Conservation (phyloP, 1,140 invertebrate species). For the Hyles vespertilio region DNA sequence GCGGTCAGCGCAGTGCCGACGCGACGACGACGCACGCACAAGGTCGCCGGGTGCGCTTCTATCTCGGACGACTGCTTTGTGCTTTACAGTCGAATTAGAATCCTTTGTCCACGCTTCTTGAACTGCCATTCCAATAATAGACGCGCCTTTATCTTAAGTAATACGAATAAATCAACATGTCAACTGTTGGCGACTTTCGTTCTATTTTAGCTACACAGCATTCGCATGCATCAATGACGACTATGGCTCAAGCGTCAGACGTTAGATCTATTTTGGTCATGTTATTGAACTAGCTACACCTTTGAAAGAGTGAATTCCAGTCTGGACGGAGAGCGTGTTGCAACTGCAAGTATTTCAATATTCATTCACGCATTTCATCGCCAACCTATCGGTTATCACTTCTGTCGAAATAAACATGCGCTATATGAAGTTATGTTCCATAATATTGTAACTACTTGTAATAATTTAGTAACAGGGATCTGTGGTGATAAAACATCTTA, state of each 20-base stretch:
- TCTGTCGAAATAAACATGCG: too few relatives aligned
- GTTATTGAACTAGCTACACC: constrained; percentile 21
- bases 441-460: background rate
- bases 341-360: constrained; percentile 1
- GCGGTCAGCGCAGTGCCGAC: constrained; percentile 15
- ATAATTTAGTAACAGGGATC: background rate
- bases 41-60: constrained; percentile 64
- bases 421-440: too few relatives aligned
- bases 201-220: constrained; percentile 48
- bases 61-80: constrained; percentile 48
- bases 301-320: too few relatives aligned
- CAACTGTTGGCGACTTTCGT: constrained; percentile 46
- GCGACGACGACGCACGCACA: constrained; percentile 54
- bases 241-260: constrained; percentile 43
- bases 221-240: constrained; percentile 43
- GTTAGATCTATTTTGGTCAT: constrained; percentile 32
- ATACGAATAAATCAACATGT: constrained; percentile 49
- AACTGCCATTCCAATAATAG: constrained; percentile 28
- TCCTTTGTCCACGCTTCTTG: constrained; percentile 32
- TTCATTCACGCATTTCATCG: background rate
- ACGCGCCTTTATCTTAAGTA: constrained; percentile 23
- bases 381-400: background rate
- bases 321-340: too few relatives aligned
- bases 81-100: constrained; percentile 34
- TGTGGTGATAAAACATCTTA: background rate